Evolutionary conservation across 2,888 invertebrate species (phyloP).

Genomic region (Spatulosminthurus flaviceps): DNA sequence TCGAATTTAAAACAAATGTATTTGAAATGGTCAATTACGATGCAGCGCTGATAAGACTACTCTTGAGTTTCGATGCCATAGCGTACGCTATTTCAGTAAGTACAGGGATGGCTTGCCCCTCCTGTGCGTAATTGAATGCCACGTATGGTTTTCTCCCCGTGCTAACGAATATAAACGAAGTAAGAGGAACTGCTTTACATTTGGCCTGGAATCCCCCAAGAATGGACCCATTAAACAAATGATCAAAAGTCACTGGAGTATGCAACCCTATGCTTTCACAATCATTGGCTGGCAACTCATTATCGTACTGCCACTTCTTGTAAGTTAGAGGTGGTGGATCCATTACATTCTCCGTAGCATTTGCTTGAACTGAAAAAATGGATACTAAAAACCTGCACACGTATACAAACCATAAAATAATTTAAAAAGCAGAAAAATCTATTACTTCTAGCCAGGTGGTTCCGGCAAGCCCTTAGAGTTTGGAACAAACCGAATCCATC

Average conservation of each 20-base stretch:
- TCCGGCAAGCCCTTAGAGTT: slow-evolving; percentile 79
- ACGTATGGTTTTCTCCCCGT: slow-evolving; percentile 85
- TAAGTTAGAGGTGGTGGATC: slow-evolving; percentile 75
- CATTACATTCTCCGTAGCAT: slow-evolving; percentile 66
- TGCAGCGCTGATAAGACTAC: slow-evolving; percentile 68
- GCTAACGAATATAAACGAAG: slow-evolving; percentile 68
- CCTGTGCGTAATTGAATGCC: slow-evolving; percentile 88
- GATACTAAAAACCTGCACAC: neutral
- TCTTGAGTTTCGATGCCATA: slow-evolving; percentile 85
- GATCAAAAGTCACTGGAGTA: slow-evolving; percentile 83
- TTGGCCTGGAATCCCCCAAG: slow-evolving; percentile 78
- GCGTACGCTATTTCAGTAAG: slow-evolving; percentile 92
- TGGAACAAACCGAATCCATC: slow-evolving; percentile 82
- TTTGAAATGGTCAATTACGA: slow-evolving; percentile 64
- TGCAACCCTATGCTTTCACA: slow-evolving; percentile 79
- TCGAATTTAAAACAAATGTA: neutral
- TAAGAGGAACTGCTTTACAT: slow-evolving; percentile 65
- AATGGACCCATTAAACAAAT: slow-evolving; percentile 82
- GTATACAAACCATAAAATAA: neutral
- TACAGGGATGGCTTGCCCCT: slow-evolving; percentile 83
- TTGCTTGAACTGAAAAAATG: slow-evolving; percentile 46
- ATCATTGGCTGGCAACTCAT: slow-evolving; percentile 78
- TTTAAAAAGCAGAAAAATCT: slow-evolving; percentile 24
- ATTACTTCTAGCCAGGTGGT: slow-evolving; percentile 81
- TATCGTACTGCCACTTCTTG: slow-evolving; percentile 86